Percentiles rank a stretch among this genome's conserved stretches.
These are phyloP conservation scores for Amazona vittata DNA, from an alignment of 2,113 vertebrate species.

Conservation along the genomic window DNA sequence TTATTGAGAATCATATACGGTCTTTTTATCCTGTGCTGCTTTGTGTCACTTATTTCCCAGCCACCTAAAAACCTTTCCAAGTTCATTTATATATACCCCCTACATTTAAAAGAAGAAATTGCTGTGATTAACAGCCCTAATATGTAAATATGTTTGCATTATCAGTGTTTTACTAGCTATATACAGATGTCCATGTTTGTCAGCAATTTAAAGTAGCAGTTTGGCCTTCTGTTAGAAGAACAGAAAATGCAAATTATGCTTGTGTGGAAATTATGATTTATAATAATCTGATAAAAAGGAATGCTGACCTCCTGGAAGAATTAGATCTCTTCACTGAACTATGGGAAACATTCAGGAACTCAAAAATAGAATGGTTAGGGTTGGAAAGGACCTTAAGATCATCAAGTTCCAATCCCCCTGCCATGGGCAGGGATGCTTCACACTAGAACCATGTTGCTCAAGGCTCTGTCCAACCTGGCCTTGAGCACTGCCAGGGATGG, in stretches of 20 bases:
- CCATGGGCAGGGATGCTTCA: not conserved
- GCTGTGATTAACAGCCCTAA: not conserved
- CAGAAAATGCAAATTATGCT: not conserved
- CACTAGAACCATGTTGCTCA: not conserved
- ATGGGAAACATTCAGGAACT: not conserved
- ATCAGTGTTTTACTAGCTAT: not conserved
- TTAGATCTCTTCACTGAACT: not conserved
- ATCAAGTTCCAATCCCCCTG: not conserved
- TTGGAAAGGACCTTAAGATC: not conserved
- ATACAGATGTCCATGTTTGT: not conserved
- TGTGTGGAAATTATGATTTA: not conserved
- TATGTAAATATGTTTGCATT: not conserved
- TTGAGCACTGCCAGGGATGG: not conserved
- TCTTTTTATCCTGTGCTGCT: not conserved
- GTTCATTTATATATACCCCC: not conserved
- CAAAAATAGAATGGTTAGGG: not conserved
- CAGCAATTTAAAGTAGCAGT: not conserved
- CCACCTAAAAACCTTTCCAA: not conserved
- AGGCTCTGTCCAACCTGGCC: not conserved
- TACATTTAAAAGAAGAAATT: not conserved
- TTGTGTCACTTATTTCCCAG: not conserved
- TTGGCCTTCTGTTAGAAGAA: not conserved
- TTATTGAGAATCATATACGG: not conserved
- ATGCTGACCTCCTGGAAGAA: not conserved
- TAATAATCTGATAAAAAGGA: not conserved